Evolutionary conservation across 1,140 invertebrate species (phyloP).

Genomic region (Colletes latitarsis): DNA sequence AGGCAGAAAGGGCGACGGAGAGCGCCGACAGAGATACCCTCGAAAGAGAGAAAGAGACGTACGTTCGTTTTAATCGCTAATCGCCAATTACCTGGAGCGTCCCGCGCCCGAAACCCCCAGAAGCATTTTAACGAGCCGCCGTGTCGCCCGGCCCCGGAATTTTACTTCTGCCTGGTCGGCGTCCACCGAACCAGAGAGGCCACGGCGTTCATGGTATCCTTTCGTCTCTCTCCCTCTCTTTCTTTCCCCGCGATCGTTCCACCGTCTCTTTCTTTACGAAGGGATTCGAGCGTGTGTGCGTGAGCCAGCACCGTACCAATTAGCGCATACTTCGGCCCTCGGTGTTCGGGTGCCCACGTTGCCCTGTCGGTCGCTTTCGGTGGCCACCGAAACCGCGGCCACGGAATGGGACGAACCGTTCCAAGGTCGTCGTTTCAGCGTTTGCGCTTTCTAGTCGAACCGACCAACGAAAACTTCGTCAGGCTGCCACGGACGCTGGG

Average conservation of each 20-base stretch:
- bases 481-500: neutral
- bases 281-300: slow-evolving; percentile 7
- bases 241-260: slow-evolving; percentile 25
- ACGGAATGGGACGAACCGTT: slow-evolving; percentile 36
- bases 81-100: slow-evolving; percentile 80
- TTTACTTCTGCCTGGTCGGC: slow-evolving; percentile 72
- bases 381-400: slow-evolving; percentile 26
- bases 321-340: slow-evolving; percentile 75
- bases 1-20: slow-evolving; percentile 7
- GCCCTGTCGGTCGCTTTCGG: slow-evolving; percentile 32
- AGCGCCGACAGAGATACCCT: neutral
- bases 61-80: slow-evolving; percentile 81
- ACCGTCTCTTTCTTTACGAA: slow-evolving; percentile 22
- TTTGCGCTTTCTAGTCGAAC: neutral
- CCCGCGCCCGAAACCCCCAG: slow-evolving; percentile 79
- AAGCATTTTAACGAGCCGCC: slow-evolving; percentile 82
- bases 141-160: slow-evolving; percentile 79
- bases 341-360: slow-evolving; percentile 59
- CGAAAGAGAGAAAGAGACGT: slow-evolving; percentile 48
- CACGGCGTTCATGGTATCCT: slow-evolving; percentile 51
- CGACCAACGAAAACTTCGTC: neutral
- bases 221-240: slow-evolving; percentile 11
- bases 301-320: slow-evolving; percentile 70
- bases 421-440: slow-evolving; percentile 26
- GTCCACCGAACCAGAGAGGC: slow-evolving; percentile 27